phyloP scores from a whole-genome alignment of 2,797 vertebrate species.

The Sphenodon punctatus region DNA sequence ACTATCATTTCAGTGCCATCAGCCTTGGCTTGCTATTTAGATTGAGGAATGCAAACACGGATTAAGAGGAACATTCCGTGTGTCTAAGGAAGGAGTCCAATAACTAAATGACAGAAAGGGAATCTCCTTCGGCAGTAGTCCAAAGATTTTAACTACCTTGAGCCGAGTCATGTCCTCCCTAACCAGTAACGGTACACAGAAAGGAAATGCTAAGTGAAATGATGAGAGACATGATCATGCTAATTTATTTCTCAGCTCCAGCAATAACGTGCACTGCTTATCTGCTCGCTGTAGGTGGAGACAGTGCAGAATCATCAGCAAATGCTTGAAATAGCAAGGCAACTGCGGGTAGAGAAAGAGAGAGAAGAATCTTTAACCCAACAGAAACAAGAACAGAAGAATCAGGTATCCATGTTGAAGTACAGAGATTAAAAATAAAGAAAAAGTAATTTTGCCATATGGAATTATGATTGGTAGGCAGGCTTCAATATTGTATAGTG shows the following conservation, averaged over 20 bases:
- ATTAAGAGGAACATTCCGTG: constrained; percentile 70
- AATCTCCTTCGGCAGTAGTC: constrained; percentile 70
- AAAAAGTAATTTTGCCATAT: background rate
- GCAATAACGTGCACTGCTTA: constrained; percentile 69
- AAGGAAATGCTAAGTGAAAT: constrained; percentile 68
- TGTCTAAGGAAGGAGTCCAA: constrained; percentile 66
- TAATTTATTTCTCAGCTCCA: constrained; percentile 67
- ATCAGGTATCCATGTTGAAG: constrained; percentile 83
- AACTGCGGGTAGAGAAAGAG: constrained; percentile 94
- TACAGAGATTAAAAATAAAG: background rate
- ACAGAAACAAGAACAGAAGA: constrained; percentile 97
- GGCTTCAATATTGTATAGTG: background rate
- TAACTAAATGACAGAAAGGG: constrained; percentile 71
- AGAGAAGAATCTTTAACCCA: constrained; percentile 89
- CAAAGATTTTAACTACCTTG: constrained; percentile 69
- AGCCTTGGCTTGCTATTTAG: constrained; percentile 66
- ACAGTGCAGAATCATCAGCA: constrained; percentile 93
- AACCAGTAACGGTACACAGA: constrained; percentile 64
- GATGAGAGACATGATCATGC: constrained; percentile 67
- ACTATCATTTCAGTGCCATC: constrained; percentile 49
- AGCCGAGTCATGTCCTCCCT: constrained; percentile 68
- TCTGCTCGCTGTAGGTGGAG: constrained; percentile 90
- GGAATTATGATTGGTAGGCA: background rate
- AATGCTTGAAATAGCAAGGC: constrained; percentile 95
- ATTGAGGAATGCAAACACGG: constrained; percentile 83